Conservation (phyloP, 2,797 vertebrate genomes). For the Falco columbarius region DNA sequence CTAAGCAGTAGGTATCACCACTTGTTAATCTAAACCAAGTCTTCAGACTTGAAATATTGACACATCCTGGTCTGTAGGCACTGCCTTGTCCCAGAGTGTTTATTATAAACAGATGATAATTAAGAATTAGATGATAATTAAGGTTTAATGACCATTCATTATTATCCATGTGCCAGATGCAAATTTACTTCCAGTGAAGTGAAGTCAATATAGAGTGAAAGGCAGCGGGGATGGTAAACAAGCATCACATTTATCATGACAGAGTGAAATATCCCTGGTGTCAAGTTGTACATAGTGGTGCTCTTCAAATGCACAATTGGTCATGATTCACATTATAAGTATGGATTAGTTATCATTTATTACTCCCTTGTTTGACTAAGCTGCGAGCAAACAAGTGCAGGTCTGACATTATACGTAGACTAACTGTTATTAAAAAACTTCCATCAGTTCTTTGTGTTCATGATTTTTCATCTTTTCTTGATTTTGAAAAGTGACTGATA, state of each 20-base stretch:
- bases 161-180: slow-evolving; percentile 24
- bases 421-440: neutral
- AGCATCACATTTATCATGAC: neutral
- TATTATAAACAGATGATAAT: slow-evolving; percentile 55
- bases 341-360: neutral
- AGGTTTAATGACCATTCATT: slow-evolving; percentile 54
- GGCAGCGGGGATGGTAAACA: slow-evolving; percentile 2
- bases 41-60: slow-evolving; percentile 13
- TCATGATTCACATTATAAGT: neutral
- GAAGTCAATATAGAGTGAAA: slow-evolving; percentile 35
- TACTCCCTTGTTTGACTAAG: neutral
- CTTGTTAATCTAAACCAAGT: neutral
- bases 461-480: neutral
- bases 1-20: neutral
- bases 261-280: neutral
- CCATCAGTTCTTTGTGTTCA: neutral
- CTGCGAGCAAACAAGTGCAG: neutral
- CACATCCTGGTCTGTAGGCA: neutral
- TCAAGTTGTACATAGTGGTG: neutral
- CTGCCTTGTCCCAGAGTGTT: neutral
- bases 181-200: slow-evolving; percentile 38
- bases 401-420: neutral
- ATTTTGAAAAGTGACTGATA: neutral
- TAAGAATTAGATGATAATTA: slow-evolving; percentile 45
- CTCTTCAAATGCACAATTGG: neutral